Conservation (phyloP, 2,113 vertebrate species). For the Prunella fulvescens region DNA sequence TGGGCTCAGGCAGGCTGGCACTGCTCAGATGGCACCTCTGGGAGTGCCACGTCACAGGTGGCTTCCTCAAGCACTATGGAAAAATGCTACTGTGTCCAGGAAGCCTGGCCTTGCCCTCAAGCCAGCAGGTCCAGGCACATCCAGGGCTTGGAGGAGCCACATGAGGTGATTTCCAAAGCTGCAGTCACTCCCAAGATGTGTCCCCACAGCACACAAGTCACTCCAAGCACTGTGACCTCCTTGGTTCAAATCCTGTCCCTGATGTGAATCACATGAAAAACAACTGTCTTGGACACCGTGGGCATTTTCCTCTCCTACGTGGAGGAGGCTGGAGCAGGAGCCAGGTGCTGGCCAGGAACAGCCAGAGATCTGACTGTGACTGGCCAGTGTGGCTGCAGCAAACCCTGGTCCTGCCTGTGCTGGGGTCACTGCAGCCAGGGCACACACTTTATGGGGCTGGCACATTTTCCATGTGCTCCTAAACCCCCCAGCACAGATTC, state of each 20-base stretch:
- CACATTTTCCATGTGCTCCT: not conserved
- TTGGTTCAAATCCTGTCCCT: not conserved
- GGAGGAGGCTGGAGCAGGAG: not conserved
- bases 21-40: not conserved
- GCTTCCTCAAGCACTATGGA: not conserved
- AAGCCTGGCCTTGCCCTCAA: not conserved
- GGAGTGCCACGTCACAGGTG: not conserved
- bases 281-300: not conserved
- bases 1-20: not conserved
- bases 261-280: not conserved
- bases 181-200: not conserved
- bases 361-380: not conserved
- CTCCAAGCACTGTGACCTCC: not conserved
- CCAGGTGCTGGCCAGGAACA: not conserved
- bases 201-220: rapidly evolving
- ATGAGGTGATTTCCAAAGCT: not conserved
- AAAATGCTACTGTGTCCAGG: not conserved
- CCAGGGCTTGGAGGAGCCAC: not conserved
- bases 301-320: not conserved
- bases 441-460: not conserved
- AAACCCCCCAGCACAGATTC: not conserved
- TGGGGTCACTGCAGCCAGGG: not conserved
- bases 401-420: not conserved
- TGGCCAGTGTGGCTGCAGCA: not conserved
- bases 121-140: not conserved